Evolutionary conservation across 2,797 vertebrate genomes (phyloP).

Genomic region (Pipistrellus kuhlii): DNA sequence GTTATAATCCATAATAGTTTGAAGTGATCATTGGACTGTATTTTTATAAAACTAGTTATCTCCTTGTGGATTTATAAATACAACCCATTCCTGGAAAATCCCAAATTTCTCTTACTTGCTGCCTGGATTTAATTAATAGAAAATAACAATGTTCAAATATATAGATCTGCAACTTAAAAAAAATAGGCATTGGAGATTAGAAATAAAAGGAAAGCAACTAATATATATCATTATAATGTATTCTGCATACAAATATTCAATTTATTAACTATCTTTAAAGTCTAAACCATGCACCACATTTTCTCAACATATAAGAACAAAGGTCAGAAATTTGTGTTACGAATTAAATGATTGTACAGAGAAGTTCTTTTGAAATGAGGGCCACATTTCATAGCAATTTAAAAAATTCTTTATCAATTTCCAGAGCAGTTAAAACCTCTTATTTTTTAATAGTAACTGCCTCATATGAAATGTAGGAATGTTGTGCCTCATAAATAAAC

Average conservation of each 20-base stretch:
- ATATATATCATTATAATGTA: neutral
- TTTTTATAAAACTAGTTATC: constrained; percentile 53
- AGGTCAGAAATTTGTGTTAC: constrained; percentile 37
- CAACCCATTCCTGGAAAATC: constrained; percentile 16
- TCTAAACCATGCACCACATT: neutral
- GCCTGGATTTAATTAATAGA: constrained; percentile 40
- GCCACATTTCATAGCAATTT: constrained; percentile 65
- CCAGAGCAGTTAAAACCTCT: constrained; percentile 68
- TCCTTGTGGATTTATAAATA: constrained; percentile 27
- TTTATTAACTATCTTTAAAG: constrained; percentile 65
- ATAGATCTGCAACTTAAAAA: neutral
- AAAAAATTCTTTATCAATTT: constrained; percentile 76
- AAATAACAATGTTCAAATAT: neutral
- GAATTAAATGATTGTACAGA: constrained; percentile 50
- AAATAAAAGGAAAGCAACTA: constrained; percentile 39
- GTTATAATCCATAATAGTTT: neutral
- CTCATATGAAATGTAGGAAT: constrained; percentile 69
- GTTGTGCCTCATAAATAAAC: constrained; percentile 74
- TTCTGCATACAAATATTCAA: constrained; percentile 55
- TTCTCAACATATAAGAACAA: constrained; percentile 36
- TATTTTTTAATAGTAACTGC: constrained; percentile 79
- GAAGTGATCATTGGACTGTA: neutral
- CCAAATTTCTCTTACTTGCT: constrained; percentile 46
- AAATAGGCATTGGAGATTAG: constrained; percentile 51
- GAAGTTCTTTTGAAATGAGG: constrained; percentile 48